Evolutionary conservation across 2,888 invertebrate species (phyloP), one percentile per base, ranked within the genome.

Genomic region (Gastrophysa polygoni): DNA sequence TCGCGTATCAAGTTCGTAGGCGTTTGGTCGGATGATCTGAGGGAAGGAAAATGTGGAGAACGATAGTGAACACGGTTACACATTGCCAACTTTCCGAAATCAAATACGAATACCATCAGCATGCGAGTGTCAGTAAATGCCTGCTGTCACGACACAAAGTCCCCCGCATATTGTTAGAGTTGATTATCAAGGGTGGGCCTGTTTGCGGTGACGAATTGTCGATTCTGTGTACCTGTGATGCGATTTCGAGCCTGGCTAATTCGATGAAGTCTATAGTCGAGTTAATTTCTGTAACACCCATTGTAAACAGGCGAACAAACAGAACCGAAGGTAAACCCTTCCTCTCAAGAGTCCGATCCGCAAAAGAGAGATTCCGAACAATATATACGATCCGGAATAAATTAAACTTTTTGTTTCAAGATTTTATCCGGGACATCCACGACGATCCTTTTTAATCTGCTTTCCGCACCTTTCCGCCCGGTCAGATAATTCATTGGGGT

Each of bases 341-440:
- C 69, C 69, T 68, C 67, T 67, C 59, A 70, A 69, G 71, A 72
- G 72, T 73, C 74, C 73, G 73, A 75, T 73, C 72, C 69, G 66
- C 68, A 69, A 71, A 71, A 72, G 63, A 61, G 67, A 72, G 72
- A 71, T 68, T 65, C 69, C 69, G 71, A 71, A 73, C 71, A 72
- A 71, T 72, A 72, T 71, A 70, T 72, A 71, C 70, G 67, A 67
- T 38, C 70, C 67, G 52, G 73, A 74, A 75, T 75, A 74, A 75
- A 75, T 75, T 74, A 70, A 73, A 73, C 72, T 74, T 75, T 74
- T 74, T 73, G 74, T 71, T 72, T 71, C 61, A 64, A 74, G 75
- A 75, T 75, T 71, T 71, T 74, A 75, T 75, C 74, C 70, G 59
- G 6, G 66, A 63, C 66, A 62, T 38, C 38, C 63, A 69, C 68